These are phyloP conservation scores for Scalopus aquaticus DNA, from an alignment of 2,113 vertebrate genomes.

Conservation along the genomic window DNA sequence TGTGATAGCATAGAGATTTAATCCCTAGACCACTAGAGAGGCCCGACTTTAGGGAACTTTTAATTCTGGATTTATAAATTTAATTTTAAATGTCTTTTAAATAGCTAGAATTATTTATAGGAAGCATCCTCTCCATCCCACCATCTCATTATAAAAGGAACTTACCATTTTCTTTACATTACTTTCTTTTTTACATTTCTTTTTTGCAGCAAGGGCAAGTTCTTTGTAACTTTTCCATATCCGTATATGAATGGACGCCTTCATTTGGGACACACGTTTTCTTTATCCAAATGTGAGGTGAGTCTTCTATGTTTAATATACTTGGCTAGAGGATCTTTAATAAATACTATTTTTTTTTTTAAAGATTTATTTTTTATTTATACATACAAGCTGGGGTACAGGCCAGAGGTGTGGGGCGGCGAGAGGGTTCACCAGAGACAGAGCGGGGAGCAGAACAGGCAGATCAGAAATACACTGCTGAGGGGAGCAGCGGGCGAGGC, in stretches of 20 bases:
- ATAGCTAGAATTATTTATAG: not conserved
- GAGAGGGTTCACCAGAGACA: too few species aligned
- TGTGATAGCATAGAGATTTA: too few species aligned
- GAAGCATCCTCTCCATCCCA: too few species aligned
- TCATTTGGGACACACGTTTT: slow-evolving; percentile 97
- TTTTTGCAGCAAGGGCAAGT: slow-evolving; percentile 90
- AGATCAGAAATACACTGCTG: too few species aligned
- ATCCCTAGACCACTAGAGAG: too few species aligned
- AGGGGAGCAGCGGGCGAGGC: too few species aligned
- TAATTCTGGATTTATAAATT: slow-evolving; percentile 11
- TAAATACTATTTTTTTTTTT: too few species aligned
- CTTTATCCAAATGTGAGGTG: slow-evolving; percentile 98
- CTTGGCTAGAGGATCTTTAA: slow-evolving; percentile 20
- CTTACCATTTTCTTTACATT: slow-evolving; percentile 52
- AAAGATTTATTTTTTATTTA: too few species aligned
- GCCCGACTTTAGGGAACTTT: not conserved
- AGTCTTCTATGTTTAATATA: slow-evolving; percentile 65
- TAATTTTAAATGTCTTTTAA: slow-evolving; percentile 35
- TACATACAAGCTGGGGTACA: too few species aligned
- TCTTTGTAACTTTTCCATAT: slow-evolving; percentile 96
- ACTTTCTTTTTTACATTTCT: slow-evolving; percentile 32
- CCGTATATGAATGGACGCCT: slow-evolving; percentile 99
- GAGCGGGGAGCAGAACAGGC: too few species aligned
- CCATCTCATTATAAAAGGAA: not conserved
- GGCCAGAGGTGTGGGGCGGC: too few species aligned